phyloP scores from a whole-genome alignment of 2,113 vertebrate genomes.

The rat (Rattus norvegicus) region GRCr8 NC_086026.1:120526001-120526500 shows the following conservation, averaged over 20 bases:
- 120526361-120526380: neutral
- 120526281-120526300: neutral
- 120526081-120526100: constrained; percentile 57
- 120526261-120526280: neutral
- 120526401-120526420: accelerated
- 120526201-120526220: constrained; percentile 44
- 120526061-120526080: constrained; percentile 41
- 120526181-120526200: neutral
- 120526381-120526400: neutral
- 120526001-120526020: neutral
- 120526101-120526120: constrained; percentile 29
- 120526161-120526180: constrained; percentile 17
- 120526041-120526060: neutral
- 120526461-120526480: neutral
- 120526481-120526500: neutral
- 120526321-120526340: neutral
- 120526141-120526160: constrained; percentile 45
- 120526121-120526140: constrained; percentile 44
- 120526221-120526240: neutral
- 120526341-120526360: neutral
- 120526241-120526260: neutral
- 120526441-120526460: neutral
- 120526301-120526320: neutral
- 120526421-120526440: neutral
- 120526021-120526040: constrained; percentile 15